A percentile compares a stretch with the other conserved stretches of the same genome.
These are phyloP conservation scores for Ditula angustiorana DNA, from an alignment of 2,888 invertebrate species.

Conservation along the genomic window DNA sequence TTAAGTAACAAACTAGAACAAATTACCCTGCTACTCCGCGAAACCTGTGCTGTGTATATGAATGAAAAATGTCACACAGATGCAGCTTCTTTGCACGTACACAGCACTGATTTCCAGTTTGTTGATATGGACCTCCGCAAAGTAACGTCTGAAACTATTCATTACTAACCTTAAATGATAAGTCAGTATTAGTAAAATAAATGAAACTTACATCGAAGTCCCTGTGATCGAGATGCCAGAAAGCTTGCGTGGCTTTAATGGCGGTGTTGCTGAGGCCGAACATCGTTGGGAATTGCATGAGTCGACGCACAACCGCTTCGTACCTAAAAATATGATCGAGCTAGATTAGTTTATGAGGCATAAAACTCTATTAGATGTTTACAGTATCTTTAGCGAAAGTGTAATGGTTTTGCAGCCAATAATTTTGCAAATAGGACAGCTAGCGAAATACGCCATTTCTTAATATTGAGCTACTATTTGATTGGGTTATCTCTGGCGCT, in stretches of 20 bases:
- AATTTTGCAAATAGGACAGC: background rate
- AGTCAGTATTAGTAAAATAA: background rate
- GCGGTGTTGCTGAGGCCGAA: slow-evolving; percentile 91
- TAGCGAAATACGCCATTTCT: too few species aligned
- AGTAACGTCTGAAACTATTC: too few species aligned
- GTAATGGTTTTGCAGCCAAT: background rate
- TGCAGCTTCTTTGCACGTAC: too few species aligned
- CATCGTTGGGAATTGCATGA: slow-evolving; percentile 92
- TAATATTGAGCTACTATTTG: too few species aligned
- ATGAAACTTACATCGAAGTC: slow-evolving; percentile 88
- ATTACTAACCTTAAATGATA: too few species aligned
- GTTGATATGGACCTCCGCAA: too few species aligned
- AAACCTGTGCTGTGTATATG: too few species aligned
- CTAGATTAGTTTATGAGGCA: background rate
- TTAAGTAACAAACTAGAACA: too few species aligned
- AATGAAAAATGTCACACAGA: too few species aligned
- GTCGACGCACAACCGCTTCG: slow-evolving; percentile 87
- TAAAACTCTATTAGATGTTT: background rate
- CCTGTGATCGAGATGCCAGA: slow-evolving; percentile 96
- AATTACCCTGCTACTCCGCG: too few species aligned
- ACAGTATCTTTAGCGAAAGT: background rate
- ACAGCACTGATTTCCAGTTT: too few species aligned
- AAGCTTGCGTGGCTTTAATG: slow-evolving; percentile 92
- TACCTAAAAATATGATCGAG: slow-evolving; percentile 66
- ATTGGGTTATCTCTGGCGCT: too few species aligned